Base-by-base conservation (phyloP, 2,888 invertebrate genomes). In the Nasonovia ribisnigri region DNA sequence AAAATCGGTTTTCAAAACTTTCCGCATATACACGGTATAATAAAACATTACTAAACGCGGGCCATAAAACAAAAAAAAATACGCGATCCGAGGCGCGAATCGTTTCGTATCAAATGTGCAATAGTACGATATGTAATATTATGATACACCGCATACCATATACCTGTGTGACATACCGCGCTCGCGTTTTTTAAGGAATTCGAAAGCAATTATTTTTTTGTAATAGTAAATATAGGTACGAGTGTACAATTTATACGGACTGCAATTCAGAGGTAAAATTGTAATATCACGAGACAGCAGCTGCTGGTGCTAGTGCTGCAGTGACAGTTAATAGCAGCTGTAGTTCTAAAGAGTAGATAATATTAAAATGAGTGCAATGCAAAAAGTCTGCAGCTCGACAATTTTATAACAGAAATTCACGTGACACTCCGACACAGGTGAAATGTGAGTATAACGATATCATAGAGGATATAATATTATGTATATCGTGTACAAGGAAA, bases 1-100 rank as follows among this genome's bases (percentile, higher is more conserved):
- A 77, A 77, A 77, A 77, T 77, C 77, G 77, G 77, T 77, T 77
- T 77, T 77, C 77, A 77, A 77, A 77, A 77, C 77, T 77, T 77
- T 77, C 36, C 20, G 36, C 36, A 36, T 77, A 36, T 8, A 77
- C 77, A 36, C 36, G 77, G 20, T 77, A 20, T 77, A 77, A 77
- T 77, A 77, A 77, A 77, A 77, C 36, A 36, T 77, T 36, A 36
- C 77, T 77, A 77, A 77, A 77, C 20, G 77, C 6, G 77, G 1
- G 36, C 77, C 36, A 77, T 77, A 77, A 77, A 77, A 77, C 77
- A 77, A 77, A 77, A 57, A 77, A 54, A 77, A 77, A 77, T 36
- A 20, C n/a, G n/a, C 26, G 24, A 57, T 57, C 26, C 26, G 6
- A 1, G 26, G 57, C 26, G 57, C n/a, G 67, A 67, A 67, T 67